Percentiles rank a stretch among this genome's conserved stretches.
phyloP scores from a whole-genome alignment of 2,888 invertebrate genomes.

The Craniophora ligustri region DNA sequence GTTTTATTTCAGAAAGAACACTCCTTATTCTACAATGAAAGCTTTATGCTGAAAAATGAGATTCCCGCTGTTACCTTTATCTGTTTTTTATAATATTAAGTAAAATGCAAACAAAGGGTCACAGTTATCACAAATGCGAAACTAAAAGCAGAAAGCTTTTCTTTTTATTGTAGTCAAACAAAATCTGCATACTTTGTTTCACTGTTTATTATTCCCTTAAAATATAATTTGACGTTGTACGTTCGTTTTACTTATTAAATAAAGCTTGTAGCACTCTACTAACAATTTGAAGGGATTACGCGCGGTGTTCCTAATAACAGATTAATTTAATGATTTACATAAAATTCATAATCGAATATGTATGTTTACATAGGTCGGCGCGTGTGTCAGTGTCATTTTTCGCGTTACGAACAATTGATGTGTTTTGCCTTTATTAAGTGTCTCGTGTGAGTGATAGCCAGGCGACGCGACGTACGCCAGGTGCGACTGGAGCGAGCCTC shows the following conservation, averaged over 20 bases:
- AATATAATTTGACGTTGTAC: conserved; percentile 19
- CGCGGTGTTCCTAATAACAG: conserved; percentile 41
- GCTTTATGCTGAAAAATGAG: conserved; percentile 78
- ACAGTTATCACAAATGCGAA: conserved; percentile 37
- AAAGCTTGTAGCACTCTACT: conserved; percentile 10
- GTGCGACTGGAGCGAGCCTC: conserved; percentile 70
- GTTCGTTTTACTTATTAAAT: conserved; percentile 16
- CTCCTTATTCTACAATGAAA: conserved; percentile 75
- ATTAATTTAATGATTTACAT: conserved; percentile 47
- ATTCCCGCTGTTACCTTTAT: conserved; percentile 77
- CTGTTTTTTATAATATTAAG: conserved; percentile 72
- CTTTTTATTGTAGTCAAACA: conserved; percentile 37
- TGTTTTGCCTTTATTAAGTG: conserved; percentile 81
- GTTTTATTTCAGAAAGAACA: conserved; percentile 76
- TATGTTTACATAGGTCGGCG: conserved; percentile 39
- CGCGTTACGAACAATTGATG: conserved; percentile 49
- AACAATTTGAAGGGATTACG: conserved; percentile 37
- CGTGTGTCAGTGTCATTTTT: conserved; percentile 34
- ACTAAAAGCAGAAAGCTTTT: conserved; percentile 38
- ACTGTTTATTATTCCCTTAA: conserved; percentile 26
- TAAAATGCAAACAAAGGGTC: conserved; percentile 63
- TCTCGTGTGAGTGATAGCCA: conserved; percentile 81
- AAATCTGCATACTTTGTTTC: conserved; percentile 35
- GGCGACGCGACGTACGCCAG: too few relatives aligned
- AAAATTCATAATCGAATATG: conserved; percentile 46